Percentiles rank a stretch among this genome's conserved stretches.
phyloP scores from a whole-genome alignment of 1,140 invertebrate genomes.

The Aricia agestis region DNA sequence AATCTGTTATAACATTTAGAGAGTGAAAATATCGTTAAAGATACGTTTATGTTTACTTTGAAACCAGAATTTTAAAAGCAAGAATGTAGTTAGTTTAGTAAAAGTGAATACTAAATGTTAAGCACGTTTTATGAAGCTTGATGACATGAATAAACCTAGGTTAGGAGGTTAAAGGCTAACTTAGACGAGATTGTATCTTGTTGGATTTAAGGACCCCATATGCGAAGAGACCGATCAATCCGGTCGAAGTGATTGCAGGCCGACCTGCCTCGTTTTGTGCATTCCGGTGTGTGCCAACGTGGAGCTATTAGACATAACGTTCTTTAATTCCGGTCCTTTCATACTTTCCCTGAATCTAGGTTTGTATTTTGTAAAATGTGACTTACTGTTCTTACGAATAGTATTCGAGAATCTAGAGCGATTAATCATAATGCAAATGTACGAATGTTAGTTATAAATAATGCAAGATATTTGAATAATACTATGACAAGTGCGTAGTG shows the following conservation, averaged over 20 bases:
- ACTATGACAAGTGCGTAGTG: background rate
- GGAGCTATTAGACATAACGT: no score
- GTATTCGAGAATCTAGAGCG: background rate
- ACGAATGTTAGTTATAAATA: background rate
- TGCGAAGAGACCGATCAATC: no score
- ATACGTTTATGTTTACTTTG: conserved; percentile 4
- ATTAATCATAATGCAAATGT: background rate
- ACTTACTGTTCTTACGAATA: no score
- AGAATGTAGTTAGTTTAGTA: background rate
- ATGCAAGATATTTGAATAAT: background rate
- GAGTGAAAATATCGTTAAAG: conserved; percentile 10
- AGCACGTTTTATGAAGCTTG: background rate
- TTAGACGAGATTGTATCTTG: background rate
- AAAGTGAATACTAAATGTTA: background rate
- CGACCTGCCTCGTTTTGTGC: no score
- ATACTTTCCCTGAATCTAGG: no score
- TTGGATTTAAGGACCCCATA: background rate
- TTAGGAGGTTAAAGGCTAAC: background rate
- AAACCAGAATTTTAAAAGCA: background rate
- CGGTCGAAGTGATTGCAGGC: no score
- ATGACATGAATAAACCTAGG: background rate
- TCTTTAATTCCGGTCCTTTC: no score
- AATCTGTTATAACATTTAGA: conserved; percentile 3
- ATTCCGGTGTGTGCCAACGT: no score
- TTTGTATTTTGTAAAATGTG: no score